Conservation (phyloP, 92 coral and sea anemone genomes). For the Bergia sp. region DNA sequence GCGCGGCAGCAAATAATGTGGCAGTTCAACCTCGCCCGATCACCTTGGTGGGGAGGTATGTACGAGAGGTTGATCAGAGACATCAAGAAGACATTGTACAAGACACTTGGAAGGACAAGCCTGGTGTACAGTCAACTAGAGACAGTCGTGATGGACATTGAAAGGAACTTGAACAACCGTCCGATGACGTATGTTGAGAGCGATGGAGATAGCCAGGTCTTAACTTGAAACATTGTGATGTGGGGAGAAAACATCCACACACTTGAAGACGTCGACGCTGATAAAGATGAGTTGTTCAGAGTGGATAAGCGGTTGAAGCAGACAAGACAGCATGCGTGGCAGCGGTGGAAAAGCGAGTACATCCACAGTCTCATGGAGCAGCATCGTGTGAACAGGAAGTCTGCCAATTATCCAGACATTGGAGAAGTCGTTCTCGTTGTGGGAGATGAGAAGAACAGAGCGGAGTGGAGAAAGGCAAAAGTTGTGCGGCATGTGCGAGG, state of each 20-base stretch:
- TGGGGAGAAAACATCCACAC: neutral
- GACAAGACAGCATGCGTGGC: too few species aligned
- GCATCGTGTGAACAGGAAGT: too few species aligned
- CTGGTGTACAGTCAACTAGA: neutral
- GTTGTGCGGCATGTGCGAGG: constrained; percentile 46
- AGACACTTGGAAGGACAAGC: too few species aligned
- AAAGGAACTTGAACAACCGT: neutral
- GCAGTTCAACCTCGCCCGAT: too few species aligned
- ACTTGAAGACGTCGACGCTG: constrained; percentile 31
- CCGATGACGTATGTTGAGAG: constrained; percentile 46
- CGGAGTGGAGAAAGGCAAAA: constrained; percentile 48
- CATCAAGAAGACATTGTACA: too few species aligned
- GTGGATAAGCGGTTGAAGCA: constrained; percentile 8
- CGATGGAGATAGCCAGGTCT: constrained; percentile 46
- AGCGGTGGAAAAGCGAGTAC: too few species aligned
- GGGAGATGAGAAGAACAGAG: constrained; percentile 49
- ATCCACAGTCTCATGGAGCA: too few species aligned
- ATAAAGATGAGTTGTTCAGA: constrained; percentile 28
- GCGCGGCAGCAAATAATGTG: too few species aligned
- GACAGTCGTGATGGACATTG: too few species aligned
- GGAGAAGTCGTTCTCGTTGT: constrained; percentile 55
- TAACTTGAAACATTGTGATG: neutral
- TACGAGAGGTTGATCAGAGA: too few species aligned
- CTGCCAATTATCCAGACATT: constrained; percentile 37
- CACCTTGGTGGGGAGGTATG: too few species aligned